phyloP scores from a whole-genome alignment of 1,140 invertebrate species.

The Drosophila nebulosa region DNA sequence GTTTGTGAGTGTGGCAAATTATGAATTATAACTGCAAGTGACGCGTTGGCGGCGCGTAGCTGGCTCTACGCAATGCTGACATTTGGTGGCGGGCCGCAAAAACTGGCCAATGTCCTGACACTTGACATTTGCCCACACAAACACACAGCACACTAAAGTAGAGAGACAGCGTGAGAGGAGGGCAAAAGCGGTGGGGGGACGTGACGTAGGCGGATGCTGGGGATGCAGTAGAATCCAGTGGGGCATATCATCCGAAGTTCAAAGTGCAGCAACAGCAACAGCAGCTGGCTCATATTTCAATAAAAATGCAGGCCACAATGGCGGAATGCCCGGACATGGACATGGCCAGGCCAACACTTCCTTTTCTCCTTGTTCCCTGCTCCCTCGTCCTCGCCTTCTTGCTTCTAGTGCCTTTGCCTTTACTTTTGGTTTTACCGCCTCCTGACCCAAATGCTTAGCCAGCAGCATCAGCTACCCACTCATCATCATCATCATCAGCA shows the following conservation, averaged over 20 bases:
- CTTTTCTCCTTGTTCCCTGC: slow-evolving; percentile 18
- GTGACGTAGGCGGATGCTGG: background rate
- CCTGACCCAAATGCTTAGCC: slow-evolving; percentile 50
- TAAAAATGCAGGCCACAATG: slow-evolving; percentile 45
- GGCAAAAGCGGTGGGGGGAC: too few relatives aligned
- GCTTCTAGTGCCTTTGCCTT: too few relatives aligned
- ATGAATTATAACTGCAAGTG: slow-evolving; percentile 62
- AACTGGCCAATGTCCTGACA: slow-evolving; percentile 52
- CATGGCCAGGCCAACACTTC: slow-evolving; percentile 23
- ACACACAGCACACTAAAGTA: too few relatives aligned
- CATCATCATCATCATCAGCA: background rate
- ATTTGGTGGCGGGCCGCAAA: slow-evolving; percentile 48
- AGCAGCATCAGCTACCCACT: background rate
- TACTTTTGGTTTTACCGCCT: background rate
- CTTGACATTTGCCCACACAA: slow-evolving; percentile 51
- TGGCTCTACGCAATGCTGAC: slow-evolving; percentile 48
- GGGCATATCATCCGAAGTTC: slow-evolving; percentile 28
- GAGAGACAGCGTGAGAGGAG: background rate
- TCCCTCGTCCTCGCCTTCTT: too few relatives aligned
- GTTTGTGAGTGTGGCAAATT: slow-evolving; percentile 37
- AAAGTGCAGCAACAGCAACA: slow-evolving; percentile 36
- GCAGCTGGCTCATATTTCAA: slow-evolving; percentile 58
- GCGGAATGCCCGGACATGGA: slow-evolving; percentile 26
- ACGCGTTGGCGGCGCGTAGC: slow-evolving; percentile 36
- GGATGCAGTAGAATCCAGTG: background rate